Conservation (phyloP, 2,888 invertebrate genomes). For the Archips crataeganus region DNA sequence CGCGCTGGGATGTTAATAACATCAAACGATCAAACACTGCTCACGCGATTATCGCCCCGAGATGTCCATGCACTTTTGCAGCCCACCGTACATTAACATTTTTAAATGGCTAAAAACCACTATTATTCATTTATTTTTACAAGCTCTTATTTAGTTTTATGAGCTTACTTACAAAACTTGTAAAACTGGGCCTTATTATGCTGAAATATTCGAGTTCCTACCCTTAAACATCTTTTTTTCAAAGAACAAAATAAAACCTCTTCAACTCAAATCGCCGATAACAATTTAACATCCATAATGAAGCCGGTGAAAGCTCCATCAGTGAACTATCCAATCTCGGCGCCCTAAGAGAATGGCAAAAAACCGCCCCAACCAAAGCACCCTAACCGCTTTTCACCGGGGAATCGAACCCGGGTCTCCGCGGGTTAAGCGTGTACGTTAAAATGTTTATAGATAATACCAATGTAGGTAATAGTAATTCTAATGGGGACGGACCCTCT, state of each 20-base stretch:
- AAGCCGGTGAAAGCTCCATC: conserved; percentile 64
- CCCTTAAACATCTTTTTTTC: neutral
- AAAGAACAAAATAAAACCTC: conserved; percentile 48
- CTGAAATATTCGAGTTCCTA: neutral
- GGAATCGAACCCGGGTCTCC: conserved; percentile 78
- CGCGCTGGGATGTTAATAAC: too few species aligned
- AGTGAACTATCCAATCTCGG: conserved; percentile 70
- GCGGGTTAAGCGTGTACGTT: conserved; percentile 82
- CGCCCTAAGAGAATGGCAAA: conserved; percentile 74
- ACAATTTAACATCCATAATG: conserved; percentile 76
- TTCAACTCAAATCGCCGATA: conserved; percentile 63
- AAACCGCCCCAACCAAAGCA: conserved; percentile 64
- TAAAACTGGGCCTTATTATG: too few species aligned
- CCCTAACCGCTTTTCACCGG: conserved; percentile 74
- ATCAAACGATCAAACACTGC: too few species aligned
- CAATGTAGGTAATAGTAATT: conserved; percentile 78
- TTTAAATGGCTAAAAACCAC: too few species aligned
- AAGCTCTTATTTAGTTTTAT: too few species aligned
- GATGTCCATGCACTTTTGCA: too few species aligned
- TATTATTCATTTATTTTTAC: too few species aligned
- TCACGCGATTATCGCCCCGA: too few species aligned
- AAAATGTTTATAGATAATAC: conserved; percentile 86
- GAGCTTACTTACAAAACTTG: too few species aligned
- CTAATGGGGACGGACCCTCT: conserved; percentile 72
- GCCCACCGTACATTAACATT: too few species aligned